A percentile compares a stretch with the other conserved stretches of the same genome.
Evolutionary conservation across 1,140 invertebrate species (phyloP).

Genomic region (Ctenoplectra terminalis): DNA sequence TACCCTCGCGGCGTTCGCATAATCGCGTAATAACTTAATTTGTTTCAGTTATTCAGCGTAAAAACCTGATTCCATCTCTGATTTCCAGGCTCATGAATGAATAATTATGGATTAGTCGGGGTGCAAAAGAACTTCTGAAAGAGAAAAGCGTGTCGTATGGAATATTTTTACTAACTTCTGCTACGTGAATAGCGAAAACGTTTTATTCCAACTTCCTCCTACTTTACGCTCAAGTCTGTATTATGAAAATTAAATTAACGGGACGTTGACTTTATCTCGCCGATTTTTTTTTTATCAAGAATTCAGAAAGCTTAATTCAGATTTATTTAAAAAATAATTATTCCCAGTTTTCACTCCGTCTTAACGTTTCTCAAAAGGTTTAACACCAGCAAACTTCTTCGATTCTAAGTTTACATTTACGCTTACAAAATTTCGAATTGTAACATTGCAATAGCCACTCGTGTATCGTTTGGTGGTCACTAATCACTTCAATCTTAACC

Average conservation of each 20-base stretch:
- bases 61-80: background rate
- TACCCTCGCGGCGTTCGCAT: background rate
- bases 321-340: background rate
- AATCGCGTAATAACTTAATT: conserved; percentile 16
- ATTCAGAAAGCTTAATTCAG: background rate
- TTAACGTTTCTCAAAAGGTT: too few species aligned
- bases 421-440: too few species aligned
- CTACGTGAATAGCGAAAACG: background rate
- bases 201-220: background rate
- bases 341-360: background rate
- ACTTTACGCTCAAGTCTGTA: background rate
- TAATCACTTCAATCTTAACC: too few species aligned
- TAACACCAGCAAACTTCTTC: too few species aligned
- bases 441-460: too few species aligned
- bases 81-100: background rate
- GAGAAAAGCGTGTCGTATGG: background rate
- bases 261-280: background rate
- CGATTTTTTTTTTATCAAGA: background rate
- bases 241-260: background rate
- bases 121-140: background rate
- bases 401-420: too few species aligned
- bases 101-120: conserved; percentile 13
- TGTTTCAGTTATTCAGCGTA: background rate
- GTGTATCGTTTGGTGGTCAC: too few species aligned
- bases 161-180: background rate